Conservation (phyloP, 2,113 vertebrate species). For the Fregata magnificens region DNA sequence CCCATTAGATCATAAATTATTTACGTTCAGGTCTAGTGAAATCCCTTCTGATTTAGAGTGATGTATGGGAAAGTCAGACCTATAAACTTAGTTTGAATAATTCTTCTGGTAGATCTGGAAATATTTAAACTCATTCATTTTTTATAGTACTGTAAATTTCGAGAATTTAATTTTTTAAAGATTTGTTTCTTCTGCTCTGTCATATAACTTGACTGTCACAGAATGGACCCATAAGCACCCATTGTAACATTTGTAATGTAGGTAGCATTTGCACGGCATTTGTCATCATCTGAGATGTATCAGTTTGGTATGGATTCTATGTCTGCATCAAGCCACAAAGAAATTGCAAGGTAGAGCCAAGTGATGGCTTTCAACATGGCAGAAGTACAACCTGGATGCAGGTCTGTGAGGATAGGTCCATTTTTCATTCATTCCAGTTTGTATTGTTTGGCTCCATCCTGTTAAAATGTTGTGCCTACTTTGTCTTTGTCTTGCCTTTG, state of each 20-base stretch:
- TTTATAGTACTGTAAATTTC: conserved; percentile 28
- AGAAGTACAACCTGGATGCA: not conserved
- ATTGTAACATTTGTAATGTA: not conserved
- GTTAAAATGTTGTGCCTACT: not conserved
- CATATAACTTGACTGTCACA: not conserved
- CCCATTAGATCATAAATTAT: conserved; percentile 36
- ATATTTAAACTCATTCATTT: conserved; percentile 49
- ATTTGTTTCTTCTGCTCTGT: not conserved
- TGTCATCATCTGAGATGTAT: not conserved
- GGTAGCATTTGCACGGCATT: not conserved
- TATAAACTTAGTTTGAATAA: conserved; percentile 47
- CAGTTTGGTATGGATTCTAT: not conserved
- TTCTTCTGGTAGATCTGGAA: conserved; percentile 61
- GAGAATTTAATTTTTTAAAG: not conserved
- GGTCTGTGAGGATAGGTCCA: not conserved
- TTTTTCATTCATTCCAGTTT: not conserved
- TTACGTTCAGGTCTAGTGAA: not conserved
- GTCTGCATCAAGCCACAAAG: not conserved
- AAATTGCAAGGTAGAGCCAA: not conserved
- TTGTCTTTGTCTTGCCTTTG: not conserved
- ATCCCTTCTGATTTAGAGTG: conserved; percentile 35
- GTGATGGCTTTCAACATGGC: not conserved
- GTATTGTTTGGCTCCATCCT: not conserved
- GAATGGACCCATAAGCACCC: not conserved
- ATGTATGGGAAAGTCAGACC: conserved; percentile 44